These are phyloP conservation scores for Sebastes matsubarae DNA, from an alignment of 2,797 vertebrate genomes.

Conservation along the genomic window DNA sequence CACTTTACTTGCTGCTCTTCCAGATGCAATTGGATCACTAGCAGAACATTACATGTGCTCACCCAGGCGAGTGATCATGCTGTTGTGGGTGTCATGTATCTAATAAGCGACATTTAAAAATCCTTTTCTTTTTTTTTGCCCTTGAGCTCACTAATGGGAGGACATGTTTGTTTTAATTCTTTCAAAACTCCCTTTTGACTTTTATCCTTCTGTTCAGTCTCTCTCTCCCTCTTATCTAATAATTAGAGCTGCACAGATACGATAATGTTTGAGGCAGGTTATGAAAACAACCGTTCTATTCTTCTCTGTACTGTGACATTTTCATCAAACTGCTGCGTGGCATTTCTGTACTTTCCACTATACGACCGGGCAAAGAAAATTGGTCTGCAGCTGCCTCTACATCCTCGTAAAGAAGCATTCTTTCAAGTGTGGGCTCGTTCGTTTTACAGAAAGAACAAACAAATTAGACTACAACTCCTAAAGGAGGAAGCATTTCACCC, in stretches of 20 bases:
- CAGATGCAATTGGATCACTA: conserved; percentile 12
- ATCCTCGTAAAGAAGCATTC: not conserved
- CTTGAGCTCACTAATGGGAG: not conserved
- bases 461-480: not conserved
- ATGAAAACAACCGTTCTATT: conserved; percentile 30
- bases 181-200: conserved; percentile 37
- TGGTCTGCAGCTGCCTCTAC: not conserved
- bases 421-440: not conserved
- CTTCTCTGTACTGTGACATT: conserved; percentile 57
- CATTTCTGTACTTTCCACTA: conserved; percentile 33
- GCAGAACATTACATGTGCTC: not conserved
- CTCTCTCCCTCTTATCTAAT: conserved; percentile 22
- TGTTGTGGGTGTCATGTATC: not conserved
- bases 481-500: not conserved
- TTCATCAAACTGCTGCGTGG: conserved; percentile 50
- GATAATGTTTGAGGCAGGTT: not conserved
- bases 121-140: not conserved
- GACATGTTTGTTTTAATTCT: conserved; percentile 17
- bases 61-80: not conserved
- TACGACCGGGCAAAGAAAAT: not conserved
- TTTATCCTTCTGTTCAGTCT: conserved; percentile 9
- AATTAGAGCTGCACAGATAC: conserved; percentile 26
- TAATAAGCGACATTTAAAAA: not conserved
- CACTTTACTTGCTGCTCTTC: not conserved
- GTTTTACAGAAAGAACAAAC: not conserved